Evolutionary conservation across 2,797 vertebrate genomes (phyloP).

Genomic region (Epinephelus coioides): DNA sequence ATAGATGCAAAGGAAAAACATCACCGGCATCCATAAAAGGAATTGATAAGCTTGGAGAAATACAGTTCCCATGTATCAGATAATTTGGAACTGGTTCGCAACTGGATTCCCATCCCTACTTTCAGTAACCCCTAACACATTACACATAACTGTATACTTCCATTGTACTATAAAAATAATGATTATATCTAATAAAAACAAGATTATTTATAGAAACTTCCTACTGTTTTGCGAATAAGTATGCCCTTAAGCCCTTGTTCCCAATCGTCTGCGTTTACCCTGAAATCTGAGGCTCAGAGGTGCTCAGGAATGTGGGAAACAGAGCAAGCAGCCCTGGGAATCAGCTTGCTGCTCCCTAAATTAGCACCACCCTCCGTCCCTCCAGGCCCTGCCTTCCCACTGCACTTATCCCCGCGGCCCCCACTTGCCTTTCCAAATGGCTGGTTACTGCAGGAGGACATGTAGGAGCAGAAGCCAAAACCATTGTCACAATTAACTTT

Average conservation of each 20-base stretch:
- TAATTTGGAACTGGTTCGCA: too few relatives aligned
- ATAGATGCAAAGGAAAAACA: too few relatives aligned
- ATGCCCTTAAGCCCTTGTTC: conserved; percentile 15
- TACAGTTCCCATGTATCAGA: too few relatives aligned
- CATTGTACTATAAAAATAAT: too few relatives aligned
- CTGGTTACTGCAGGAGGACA: conserved; percentile 33
- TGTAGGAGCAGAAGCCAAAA: not conserved
- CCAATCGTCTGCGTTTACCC: conserved; percentile 7
- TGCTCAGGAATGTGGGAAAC: conserved; percentile 68
- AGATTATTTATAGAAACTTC: not conserved
- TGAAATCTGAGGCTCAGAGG: conserved; percentile 52
- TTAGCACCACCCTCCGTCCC: conserved; percentile 28
- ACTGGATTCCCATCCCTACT: too few relatives aligned
- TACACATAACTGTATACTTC: too few relatives aligned
- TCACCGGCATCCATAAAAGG: too few relatives aligned
- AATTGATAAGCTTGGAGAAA: too few relatives aligned
- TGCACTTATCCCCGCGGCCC: not conserved
- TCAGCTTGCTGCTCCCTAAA: conserved; percentile 36
- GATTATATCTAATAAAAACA: too few relatives aligned
- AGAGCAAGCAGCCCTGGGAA: conserved; percentile 51
- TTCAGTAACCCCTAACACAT: too few relatives aligned
- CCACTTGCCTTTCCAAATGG: conserved; percentile 23
- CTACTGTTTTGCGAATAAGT: not conserved
- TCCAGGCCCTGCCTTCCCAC: not conserved
- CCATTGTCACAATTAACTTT: not conserved